Evolutionary conservation across 2,888 invertebrate genomes (phyloP), one percentile per base, ranked within the genome.

Genomic region (Melanargia galathea): DNA sequence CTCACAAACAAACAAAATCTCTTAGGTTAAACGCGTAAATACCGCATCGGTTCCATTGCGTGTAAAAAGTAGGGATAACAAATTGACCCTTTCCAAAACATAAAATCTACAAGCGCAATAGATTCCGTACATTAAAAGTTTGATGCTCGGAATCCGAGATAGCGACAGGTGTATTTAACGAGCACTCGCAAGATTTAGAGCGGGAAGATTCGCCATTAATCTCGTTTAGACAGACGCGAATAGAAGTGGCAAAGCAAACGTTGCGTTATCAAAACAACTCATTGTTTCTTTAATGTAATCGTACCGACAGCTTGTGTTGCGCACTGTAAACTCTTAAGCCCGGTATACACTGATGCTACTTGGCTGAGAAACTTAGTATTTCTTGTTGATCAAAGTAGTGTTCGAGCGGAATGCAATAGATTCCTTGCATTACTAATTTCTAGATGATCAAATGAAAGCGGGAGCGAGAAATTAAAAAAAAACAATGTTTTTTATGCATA

Each of bases 131-230:
- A 81, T 84, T 81, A 76, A 81, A 86, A 82, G 76, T 84, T 83
- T 77, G 80, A 82, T 84, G 82, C 80, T 80, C 74, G 71, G 80
- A 81, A 84, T 84, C 81, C 79, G 79, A 81, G 80, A 78, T 74
- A 79, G 77, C 81, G 86, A 86, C 90, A 91, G 90, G 89, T 91
- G 90, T 85, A 87, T 88, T 90, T 90, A 87, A 91, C 84, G 86
- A 82, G 77, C 80, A 73, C 78, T 74, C 78, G 72, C 16, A 82
- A 86, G 89, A 89, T 91, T 90, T 90, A 90, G 79, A 79, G 76
- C 80, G 79, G 73, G 76, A 81, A 81, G 84, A 88, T 87, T 84
- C 77, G 80, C 85, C 84, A 86, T 91, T 90, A 90, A 90, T 90
- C 90, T 83, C 78, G 78, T 86, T 89, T 79, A 79, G 76, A 83